A percentile compares a stretch with the other conserved stretches of the same genome.
Conservation (phyloP, 2,113 vertebrate species). For the Geococcyx californianus region DNA sequence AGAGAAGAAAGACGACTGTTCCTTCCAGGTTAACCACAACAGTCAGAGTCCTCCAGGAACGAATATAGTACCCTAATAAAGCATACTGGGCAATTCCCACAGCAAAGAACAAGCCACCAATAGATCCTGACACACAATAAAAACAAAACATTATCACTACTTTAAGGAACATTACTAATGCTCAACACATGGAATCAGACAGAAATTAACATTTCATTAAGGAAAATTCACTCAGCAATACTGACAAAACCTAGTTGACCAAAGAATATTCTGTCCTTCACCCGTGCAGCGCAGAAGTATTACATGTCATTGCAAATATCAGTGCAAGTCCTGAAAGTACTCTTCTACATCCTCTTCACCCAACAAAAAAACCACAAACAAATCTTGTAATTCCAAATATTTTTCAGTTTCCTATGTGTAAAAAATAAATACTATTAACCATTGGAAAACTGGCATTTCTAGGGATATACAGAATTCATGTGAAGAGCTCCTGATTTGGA, state of each 20-base stretch:
- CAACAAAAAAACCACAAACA: background rate
- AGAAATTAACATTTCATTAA: background rate
- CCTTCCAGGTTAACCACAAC: slow-evolving; percentile 81
- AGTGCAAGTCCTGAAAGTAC: background rate
- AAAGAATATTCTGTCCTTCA: background rate
- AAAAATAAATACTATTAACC: background rate
- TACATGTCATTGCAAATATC: background rate
- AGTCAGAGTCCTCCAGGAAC: slow-evolving; percentile 80
- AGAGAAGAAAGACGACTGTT: slow-evolving; percentile 75
- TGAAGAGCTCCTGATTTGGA: background rate
- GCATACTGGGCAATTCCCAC: slow-evolving; percentile 82
- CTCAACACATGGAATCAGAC: background rate
- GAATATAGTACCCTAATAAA: slow-evolving; percentile 80
- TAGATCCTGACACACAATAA: slow-evolving; percentile 69
- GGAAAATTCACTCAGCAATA: background rate
- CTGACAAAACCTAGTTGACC: background rate
- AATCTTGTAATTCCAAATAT: background rate
- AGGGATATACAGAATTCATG: background rate
- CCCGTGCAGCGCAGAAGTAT: background rate
- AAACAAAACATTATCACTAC: slow-evolving; percentile 20
- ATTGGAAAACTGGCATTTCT: background rate
- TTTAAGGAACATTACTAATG: background rate
- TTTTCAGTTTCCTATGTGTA: background rate
- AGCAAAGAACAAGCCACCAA: slow-evolving; percentile 81
- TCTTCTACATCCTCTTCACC: background rate